These are phyloP conservation scores for Drosophila melanogaster DNA, from an alignment of 1,140 invertebrate genomes.

Conservation along the genomic window DNA sequence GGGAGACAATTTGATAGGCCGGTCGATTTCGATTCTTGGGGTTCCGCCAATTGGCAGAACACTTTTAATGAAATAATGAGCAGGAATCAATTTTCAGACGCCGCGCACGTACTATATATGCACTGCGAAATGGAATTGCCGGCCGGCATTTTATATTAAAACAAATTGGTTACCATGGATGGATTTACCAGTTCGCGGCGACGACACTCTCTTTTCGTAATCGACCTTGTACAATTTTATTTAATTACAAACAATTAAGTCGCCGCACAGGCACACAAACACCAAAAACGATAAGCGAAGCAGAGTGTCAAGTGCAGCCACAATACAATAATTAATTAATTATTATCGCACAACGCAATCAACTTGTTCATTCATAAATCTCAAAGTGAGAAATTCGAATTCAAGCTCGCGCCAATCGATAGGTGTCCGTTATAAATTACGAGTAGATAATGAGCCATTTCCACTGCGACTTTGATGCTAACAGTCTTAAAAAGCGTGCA, in stretches of 20 bases:
- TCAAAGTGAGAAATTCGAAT: constrained; percentile 1
- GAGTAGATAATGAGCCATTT: background rate
- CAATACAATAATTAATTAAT: constrained; percentile 41
- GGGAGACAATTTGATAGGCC: constrained; percentile 50
- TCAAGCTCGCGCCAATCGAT: background rate
- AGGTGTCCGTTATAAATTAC: background rate
- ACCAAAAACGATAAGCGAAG: constrained; percentile 49
- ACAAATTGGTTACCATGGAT: constrained; percentile 71
- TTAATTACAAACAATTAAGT: constrained; percentile 82
- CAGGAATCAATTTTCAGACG: constrained; percentile 77
- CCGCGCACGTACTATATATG: constrained; percentile 34
- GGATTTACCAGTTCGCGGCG: constrained; percentile 46
- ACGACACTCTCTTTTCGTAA: constrained; percentile 42
- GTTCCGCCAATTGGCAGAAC: constrained; percentile 45
- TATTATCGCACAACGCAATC: constrained; percentile 28
- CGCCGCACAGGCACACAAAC: constrained; percentile 23
- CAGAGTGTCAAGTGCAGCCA: constrained; percentile 12
- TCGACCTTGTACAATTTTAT: constrained; percentile 81
- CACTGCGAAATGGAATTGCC: constrained; percentile 64
- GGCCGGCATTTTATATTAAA: constrained; percentile 79
- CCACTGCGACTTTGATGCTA: background rate
- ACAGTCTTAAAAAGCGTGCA: background rate
- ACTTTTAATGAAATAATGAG: constrained; percentile 81
- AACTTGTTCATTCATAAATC: constrained; percentile 9
- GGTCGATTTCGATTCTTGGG: constrained; percentile 1